phyloP scores from a whole-genome alignment of 2,888 invertebrate genomes.

The Hydrotaea cyrtoneurina region DNA sequence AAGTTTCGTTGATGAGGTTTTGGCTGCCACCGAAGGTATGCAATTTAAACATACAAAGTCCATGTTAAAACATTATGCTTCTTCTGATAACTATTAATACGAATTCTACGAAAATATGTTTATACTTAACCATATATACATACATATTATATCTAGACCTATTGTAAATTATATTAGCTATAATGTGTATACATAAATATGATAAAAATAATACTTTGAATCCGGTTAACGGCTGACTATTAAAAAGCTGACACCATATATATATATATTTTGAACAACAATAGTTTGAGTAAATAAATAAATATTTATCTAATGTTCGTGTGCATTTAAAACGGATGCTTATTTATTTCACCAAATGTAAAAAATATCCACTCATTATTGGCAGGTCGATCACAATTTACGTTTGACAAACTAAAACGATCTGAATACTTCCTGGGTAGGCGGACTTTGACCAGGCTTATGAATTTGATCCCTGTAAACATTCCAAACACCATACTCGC shows the following conservation, averaged over 20 bases:
- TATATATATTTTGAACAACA: background rate
- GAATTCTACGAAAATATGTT: background rate
- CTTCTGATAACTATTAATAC: constrained; percentile 79
- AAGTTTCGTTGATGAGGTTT: constrained; percentile 89
- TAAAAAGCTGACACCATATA: no score
- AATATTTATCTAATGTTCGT: background rate
- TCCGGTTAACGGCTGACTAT: background rate
- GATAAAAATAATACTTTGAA: background rate
- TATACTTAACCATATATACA: constrained; percentile 1
- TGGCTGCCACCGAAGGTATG: constrained; percentile 85
- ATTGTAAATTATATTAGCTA: constrained; percentile 6
- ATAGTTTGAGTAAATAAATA: background rate
- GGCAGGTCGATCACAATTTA: no score
- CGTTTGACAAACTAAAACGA: no score
- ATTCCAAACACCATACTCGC: no score
- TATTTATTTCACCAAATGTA: no score
- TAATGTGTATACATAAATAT: background rate
- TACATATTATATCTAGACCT: constrained; percentile 29
- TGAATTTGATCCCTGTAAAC: no score
- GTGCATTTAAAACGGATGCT: background rate
- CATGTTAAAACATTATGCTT: constrained; percentile 88
- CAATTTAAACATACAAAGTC: constrained; percentile 84
- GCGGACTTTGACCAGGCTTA: no score
- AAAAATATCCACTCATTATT: no score
- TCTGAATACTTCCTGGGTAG: no score